These are phyloP conservation scores for Rhorus exstirpatorius DNA, from an alignment of 2,888 invertebrate species.

Conservation along the genomic window DNA sequence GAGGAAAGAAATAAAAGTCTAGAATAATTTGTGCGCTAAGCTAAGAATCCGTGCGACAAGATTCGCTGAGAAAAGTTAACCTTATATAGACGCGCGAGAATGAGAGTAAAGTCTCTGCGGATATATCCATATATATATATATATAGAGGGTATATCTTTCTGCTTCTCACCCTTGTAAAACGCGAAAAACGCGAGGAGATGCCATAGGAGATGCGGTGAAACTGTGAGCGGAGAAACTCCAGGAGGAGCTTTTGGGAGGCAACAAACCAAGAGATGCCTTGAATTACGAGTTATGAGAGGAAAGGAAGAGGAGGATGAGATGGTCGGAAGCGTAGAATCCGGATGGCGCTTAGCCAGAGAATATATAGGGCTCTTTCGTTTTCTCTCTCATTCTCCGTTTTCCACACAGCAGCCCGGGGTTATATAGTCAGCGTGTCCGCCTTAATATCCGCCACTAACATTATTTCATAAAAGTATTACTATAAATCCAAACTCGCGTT, in stretches of 20 bases:
- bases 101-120: not conserved
- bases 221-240: slow-evolving; percentile 33
- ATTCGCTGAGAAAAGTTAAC: slow-evolving; percentile 60
- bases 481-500: slow-evolving; percentile 86
- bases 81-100: slow-evolving; percentile 54
- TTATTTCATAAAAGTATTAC: slow-evolving; percentile 86
- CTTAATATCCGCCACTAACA: slow-evolving; percentile 86
- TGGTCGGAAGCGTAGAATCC: slow-evolving; percentile 73
- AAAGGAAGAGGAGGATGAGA: slow-evolving; percentile 67
- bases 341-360: slow-evolving; percentile 81
- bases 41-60: not conserved
- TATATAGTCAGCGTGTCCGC: slow-evolving; percentile 81
- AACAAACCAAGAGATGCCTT: slow-evolving; percentile 71
- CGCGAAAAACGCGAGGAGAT: slow-evolving; percentile 41
- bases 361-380: slow-evolving; percentile 23
- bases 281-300: slow-evolving; percentile 78
- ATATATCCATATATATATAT: not conserved
- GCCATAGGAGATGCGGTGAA: not conserved
- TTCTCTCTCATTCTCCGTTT: slow-evolving; percentile 41
- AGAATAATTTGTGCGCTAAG: slow-evolving; percentile 6
- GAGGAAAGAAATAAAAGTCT: not conserved
- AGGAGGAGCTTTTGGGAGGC: slow-evolving; percentile 44
- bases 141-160: slow-evolving; percentile 49
- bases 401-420: slow-evolving; percentile 27
- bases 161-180: slow-evolving; percentile 45